Evolutionary conservation across 1,140 invertebrate species (phyloP).

Genomic region (Drosophila burlai): DNA sequence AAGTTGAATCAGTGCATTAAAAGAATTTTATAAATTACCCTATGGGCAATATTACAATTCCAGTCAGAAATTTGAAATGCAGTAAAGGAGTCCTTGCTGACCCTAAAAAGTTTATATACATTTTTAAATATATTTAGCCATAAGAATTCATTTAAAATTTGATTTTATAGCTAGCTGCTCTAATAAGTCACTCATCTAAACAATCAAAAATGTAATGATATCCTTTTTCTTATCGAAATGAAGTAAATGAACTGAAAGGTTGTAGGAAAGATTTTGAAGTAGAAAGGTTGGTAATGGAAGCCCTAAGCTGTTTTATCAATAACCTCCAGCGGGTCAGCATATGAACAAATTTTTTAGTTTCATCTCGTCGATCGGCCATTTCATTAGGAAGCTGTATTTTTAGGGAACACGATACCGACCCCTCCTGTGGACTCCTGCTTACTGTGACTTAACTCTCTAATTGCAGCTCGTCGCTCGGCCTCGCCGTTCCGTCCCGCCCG

Average conservation of each 20-base stretch:
- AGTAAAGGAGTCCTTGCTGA: not conserved
- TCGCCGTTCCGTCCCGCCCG: slow-evolving; percentile 73
- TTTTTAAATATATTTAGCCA: not conserved
- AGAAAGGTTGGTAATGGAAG: not conserved
- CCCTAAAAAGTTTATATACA: not conserved
- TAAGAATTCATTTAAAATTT: too few relatives aligned
- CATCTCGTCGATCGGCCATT: too few relatives aligned
- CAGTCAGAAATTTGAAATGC: too few relatives aligned
- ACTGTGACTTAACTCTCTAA: slow-evolving; percentile 1
- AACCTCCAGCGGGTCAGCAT: too few relatives aligned
- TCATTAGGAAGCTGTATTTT: not conserved
- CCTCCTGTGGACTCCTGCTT: slow-evolving; percentile 8
- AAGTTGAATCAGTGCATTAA: too few relatives aligned
- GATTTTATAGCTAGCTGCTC: too few relatives aligned
- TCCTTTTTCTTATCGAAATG: not conserved
- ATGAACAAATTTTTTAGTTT: too few relatives aligned
- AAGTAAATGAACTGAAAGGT: not conserved
- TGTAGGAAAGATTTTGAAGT: not conserved
- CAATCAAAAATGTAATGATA: not conserved
- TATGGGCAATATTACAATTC: not conserved
- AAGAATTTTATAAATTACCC: not conserved
- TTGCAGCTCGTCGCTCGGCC: slow-evolving; percentile 76
- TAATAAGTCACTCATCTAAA: too few relatives aligned
- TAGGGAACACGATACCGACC: not conserved
- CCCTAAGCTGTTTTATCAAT: not conserved